phyloP scores from a whole-genome alignment of 2,113 vertebrate species.

The Malurus cyaneus region DNA sequence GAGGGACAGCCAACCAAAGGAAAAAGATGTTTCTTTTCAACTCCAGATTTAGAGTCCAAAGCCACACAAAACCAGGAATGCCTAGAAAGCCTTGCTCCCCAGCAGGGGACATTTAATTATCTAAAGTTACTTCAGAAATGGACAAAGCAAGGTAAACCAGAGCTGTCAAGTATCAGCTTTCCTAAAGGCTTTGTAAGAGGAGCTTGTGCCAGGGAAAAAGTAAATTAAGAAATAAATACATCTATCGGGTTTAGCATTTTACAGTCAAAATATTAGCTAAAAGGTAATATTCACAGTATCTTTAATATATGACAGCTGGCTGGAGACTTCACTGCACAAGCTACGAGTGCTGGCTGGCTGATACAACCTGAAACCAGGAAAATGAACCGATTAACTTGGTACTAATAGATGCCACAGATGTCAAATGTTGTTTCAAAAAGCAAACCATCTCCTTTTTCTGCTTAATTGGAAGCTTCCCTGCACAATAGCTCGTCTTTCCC shows the following conservation, averaged over 20 bases:
- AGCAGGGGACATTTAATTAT: not conserved
- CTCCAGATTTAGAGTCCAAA: not conserved
- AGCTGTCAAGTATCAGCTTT: not conserved
- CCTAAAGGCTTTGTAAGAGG: not conserved
- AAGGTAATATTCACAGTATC: not conserved
- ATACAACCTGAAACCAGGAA: not conserved
- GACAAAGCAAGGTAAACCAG: not conserved
- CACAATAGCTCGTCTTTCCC: not conserved
- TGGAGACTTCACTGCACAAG: not conserved
- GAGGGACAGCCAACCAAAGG: not conserved
- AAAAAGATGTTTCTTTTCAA: slow-evolving; percentile 16
- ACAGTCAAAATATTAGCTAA: not conserved
- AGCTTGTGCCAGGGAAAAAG: not conserved
- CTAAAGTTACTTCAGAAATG: not conserved
- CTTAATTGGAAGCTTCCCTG: slow-evolving; percentile 52
- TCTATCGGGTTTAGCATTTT: not conserved
- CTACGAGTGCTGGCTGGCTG: accelerated
- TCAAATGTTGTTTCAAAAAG: slow-evolving; percentile 12
- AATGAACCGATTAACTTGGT: not conserved
- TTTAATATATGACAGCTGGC: not conserved
- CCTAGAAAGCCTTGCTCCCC: not conserved
- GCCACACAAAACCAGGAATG: slow-evolving; percentile 33
- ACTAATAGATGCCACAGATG: not conserved
- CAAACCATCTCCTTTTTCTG: slow-evolving; percentile 27
- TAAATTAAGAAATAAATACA: not conserved